phyloP scores from a whole-genome alignment of 2,113 vertebrate genomes.

The Ochotona curzoniae region DNA sequence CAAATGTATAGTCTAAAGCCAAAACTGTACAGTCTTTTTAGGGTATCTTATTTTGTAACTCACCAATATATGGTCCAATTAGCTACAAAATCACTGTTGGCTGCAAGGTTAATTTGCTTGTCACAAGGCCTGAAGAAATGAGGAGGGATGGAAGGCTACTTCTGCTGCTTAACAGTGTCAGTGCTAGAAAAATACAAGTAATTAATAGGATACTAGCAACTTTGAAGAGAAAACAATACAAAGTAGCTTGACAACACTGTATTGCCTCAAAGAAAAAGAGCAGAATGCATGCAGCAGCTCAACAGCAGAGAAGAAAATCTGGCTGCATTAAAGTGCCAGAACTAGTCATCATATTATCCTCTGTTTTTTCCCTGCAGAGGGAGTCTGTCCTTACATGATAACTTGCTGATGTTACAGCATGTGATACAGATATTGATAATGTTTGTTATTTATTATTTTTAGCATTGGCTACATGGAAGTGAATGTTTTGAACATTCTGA shows the following conservation, averaged over 20 bases:
- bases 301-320: neutral
- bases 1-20: neutral
- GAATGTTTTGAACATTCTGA: neutral
- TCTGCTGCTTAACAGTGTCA: neutral
- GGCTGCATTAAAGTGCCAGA: accelerated
- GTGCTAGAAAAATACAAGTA: neutral
- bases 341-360: too few relatives aligned
- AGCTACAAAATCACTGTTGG: neutral
- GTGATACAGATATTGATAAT: neutral
- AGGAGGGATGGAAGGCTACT: neutral
- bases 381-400: neutral
- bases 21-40: neutral
- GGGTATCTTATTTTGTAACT: neutral
- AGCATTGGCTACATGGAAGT: neutral
- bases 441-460: neutral
- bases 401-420: neutral
- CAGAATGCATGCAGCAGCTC: neutral
- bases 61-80: neutral
- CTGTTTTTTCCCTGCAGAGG: neutral
- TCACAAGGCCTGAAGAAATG: neutral
- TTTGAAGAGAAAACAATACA: neutral
- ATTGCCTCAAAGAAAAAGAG: neutral
- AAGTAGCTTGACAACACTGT: neutral
- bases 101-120: neutral
- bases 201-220: accelerated